phyloP scores from a whole-genome alignment of 2,888 invertebrate species.

The Drosophila pullipes region DNA sequence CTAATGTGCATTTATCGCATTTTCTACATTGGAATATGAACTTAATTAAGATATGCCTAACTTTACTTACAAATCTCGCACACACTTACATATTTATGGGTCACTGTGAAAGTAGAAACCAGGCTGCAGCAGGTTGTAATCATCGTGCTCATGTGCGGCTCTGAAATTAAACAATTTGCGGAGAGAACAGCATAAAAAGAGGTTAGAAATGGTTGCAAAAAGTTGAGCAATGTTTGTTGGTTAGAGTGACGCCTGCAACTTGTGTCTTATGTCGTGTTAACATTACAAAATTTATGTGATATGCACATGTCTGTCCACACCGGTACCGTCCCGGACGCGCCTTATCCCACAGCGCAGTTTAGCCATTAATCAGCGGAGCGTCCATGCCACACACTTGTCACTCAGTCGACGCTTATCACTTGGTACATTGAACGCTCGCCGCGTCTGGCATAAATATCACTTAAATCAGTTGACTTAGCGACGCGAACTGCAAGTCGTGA shows the following conservation, averaged over 20 bases:
- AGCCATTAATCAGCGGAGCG: slow-evolving; percentile 80
- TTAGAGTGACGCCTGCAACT: slow-evolving; percentile 52
- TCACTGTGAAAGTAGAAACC: slow-evolving; percentile 8
- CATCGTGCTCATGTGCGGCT: slow-evolving; percentile 64
- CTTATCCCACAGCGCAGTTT: slow-evolving; percentile 49
- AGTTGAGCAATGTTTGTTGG: slow-evolving; percentile 18
- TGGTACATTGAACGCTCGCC: slow-evolving; percentile 73
- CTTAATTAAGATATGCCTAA: background rate
- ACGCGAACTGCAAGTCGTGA: slow-evolving; percentile 31
- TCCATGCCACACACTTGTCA: slow-evolving; percentile 78
- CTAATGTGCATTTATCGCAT: background rate
- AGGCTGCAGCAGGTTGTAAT: slow-evolving; percentile 55
- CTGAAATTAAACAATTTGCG: slow-evolving; percentile 56
- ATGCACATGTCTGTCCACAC: slow-evolving; percentile 10
- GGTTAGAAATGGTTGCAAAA: slow-evolving; percentile 4
- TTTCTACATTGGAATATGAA: background rate
- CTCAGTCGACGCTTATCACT: slow-evolving; percentile 74
- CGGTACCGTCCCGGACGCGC: slow-evolving; percentile 10
- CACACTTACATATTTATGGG: slow-evolving; percentile 10
- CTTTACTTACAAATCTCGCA: slow-evolving; percentile 25
- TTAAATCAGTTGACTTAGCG: slow-evolving; percentile 83
- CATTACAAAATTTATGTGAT: slow-evolving; percentile 82
- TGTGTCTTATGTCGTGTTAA: slow-evolving; percentile 79
- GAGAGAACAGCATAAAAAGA: background rate
- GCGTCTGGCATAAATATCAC: slow-evolving; percentile 83